These are phyloP conservation scores for Hemicentrotus pulcherrimus DNA, from an alignment of 35 echinoderm and acorn worm species.

Conservation along the genomic window DNA sequence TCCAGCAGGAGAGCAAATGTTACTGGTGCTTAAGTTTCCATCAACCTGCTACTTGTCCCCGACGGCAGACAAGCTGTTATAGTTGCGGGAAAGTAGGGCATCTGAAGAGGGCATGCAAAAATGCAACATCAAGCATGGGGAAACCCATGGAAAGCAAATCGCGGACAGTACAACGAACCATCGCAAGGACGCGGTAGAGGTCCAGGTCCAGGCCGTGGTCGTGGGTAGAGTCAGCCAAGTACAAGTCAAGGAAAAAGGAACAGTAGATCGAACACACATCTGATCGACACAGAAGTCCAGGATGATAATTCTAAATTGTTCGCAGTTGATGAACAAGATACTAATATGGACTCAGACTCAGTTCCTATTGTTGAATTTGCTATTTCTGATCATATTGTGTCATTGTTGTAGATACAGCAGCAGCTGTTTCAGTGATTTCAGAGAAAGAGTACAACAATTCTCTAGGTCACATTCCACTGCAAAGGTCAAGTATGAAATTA, in stretches of 20 bases:
- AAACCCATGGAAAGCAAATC: not conserved
- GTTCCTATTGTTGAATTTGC: not conserved
- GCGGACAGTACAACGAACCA: not conserved
- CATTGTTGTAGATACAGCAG: constrained; percentile 48
- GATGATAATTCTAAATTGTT: constrained; percentile 24
- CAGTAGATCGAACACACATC: not conserved
- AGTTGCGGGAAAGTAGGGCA: constrained; percentile 50
- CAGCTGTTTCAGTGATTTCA: constrained; percentile 25
- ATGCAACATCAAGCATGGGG: not conserved
- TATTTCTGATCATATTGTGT: constrained; percentile 45
- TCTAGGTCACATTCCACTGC: constrained; percentile 26
- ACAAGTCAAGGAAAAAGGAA: constrained; percentile 40
- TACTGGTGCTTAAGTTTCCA: constrained; percentile 36
- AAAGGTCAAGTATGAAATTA: constrained; percentile 46
- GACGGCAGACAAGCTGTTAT: not conserved
- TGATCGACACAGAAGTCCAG: constrained; percentile 29
- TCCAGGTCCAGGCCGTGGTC: not conserved
- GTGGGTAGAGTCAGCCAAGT: not conserved
- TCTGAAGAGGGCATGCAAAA: constrained; percentile 31
- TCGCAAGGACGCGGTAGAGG: not conserved
- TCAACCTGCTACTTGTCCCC: constrained; percentile 7
- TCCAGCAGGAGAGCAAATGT: not conserved
- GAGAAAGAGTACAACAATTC: constrained; percentile 46
- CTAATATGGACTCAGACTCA: not conserved
- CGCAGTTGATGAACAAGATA: not conserved